Conservation (phyloP, 2,888 invertebrate species). For the Morpho achilles region DNA sequence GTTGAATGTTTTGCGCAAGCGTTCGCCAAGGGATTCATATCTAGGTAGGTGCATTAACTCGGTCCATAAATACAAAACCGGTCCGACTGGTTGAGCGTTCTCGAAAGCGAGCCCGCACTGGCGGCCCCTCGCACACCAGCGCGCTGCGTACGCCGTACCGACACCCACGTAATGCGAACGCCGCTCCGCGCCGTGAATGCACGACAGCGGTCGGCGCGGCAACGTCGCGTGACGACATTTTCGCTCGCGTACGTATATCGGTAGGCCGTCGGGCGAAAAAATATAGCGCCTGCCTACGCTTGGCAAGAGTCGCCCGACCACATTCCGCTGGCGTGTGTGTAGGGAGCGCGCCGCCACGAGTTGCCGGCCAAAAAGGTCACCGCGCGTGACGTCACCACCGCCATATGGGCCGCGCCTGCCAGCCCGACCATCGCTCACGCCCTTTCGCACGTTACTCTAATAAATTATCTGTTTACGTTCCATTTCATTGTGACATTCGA, state of each 20-base stretch:
- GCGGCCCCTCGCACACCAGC: constrained; percentile 70
- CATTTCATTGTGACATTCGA: constrained; percentile 32
- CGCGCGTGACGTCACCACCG: constrained; percentile 65
- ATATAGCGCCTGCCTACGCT: constrained; percentile 75
- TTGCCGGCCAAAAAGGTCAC: constrained; percentile 74
- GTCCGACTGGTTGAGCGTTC: constrained; percentile 75
- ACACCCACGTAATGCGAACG: constrained; percentile 71
- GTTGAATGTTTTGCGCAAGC: constrained; percentile 68
- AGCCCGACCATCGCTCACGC: constrained; percentile 47
- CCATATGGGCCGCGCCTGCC: constrained; percentile 66
- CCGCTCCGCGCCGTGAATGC: constrained; percentile 65
- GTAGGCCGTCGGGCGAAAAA: constrained; percentile 71
- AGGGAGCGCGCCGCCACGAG: constrained; percentile 50
- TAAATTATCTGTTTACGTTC: constrained; percentile 45
- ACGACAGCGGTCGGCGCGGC: constrained; percentile 67
- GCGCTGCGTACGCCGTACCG: constrained; percentile 40
- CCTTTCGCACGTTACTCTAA: constrained; percentile 46
- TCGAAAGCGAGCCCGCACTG: constrained; percentile 70
- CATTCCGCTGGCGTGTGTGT: constrained; percentile 73
- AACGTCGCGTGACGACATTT: constrained; percentile 81
- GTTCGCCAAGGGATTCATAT: constrained; percentile 65
- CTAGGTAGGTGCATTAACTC: constrained; percentile 75
- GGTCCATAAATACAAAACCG: constrained; percentile 76
- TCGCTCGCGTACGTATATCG: constrained; percentile 77
- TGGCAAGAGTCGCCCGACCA: constrained; percentile 72